Evolutionary conservation across 2,113 vertebrate species (phyloP), one percentile per base, ranked within the genome.

Genomic region (human (Homo sapiens)): DNA sequence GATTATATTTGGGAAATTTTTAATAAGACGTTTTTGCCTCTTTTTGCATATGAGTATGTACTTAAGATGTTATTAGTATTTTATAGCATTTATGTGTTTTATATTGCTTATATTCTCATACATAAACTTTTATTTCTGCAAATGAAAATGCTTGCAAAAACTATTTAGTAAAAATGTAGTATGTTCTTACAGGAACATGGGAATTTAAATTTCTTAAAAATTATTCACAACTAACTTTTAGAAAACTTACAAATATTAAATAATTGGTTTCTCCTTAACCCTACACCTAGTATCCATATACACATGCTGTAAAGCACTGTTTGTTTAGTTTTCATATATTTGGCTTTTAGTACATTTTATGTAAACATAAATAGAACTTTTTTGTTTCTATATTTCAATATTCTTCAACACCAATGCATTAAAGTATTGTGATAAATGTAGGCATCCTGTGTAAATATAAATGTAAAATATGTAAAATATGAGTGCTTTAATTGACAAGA

Each of bases 321-420:
- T 32, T 66, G 0, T 40, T 59, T 27, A 35, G 4, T 55, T 90
- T 16, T 57, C 12, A 59, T 57, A 80, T 52, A 55, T 32, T 12
- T 43, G 45, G 7, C 38, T 61, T 90, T 70, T 79, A 89, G 12
- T 82, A 83, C n/a, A 52, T 52, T 90, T 89, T 76, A 80, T 22
- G 6, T 70, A 66, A 22, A 57, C 0, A 66, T 4, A 32, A 5
- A 30, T 2, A 18, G 8, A 82, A 4, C 11, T 40, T 61, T 83
- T 84, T 59, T 59, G 70, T 70, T 64, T 82, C 2, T 89, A 59
- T 64, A 10, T 45, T 20, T 43, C 3, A 78, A 22, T 79, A 43
- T 35, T 68, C 9, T 70, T 84, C 25, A 95, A 72, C 0, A 83
- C 2, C 27, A 23, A 66, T 86, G 12, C 45, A 45, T 43, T 50